Percentiles rank a stretch among this genome's conserved stretches.
These are phyloP conservation scores for Lacerta agilis DNA, from an alignment of 2,797 vertebrate genomes.

Conservation along the genomic window DNA sequence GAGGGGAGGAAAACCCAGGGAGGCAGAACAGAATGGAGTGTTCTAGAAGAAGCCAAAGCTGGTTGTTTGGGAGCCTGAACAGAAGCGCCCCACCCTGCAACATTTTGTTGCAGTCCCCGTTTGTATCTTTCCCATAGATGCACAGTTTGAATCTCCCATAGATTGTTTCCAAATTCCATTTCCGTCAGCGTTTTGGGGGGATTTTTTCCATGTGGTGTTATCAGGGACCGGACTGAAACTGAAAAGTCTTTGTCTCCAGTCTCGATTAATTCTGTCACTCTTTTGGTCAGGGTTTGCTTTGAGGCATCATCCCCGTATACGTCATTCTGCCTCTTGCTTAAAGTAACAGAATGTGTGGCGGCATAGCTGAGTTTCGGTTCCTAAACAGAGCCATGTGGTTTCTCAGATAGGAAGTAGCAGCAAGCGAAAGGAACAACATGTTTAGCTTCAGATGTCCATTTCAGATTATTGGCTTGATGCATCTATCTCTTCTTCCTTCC, in stretches of 20 bases:
- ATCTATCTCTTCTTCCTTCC: slow-evolving; percentile 62
- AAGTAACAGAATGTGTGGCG: background rate
- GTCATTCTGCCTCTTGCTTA: background rate
- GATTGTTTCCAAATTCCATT: background rate
- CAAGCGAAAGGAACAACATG: slow-evolving; percentile 26
- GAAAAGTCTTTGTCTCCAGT: background rate
- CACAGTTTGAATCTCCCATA: no score
- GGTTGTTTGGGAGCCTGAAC: background rate
- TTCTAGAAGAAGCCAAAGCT: background rate
- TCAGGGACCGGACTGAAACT: no score
- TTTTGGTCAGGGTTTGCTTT: background rate
- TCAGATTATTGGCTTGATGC: slow-evolving; percentile 5
- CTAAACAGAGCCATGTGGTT: background rate
- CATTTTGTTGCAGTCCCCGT: background rate
- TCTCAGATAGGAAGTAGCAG: slow-evolving; percentile 45
- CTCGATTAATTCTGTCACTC: rapidly evolving
- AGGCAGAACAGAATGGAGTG: background rate
- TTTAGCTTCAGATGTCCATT: background rate
- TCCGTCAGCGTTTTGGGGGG: background rate
- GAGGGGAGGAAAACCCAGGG: background rate
- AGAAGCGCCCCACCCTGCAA: background rate
- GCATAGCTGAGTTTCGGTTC: rapidly evolving
- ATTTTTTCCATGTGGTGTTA: slow-evolving; percentile 6
- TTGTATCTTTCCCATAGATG: background rate
- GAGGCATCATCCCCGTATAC: background rate